Evolutionary conservation across 2,888 invertebrate genomes (phyloP), one percentile per base, ranked within the genome.

Genomic region (Epiblema foenella): DNA sequence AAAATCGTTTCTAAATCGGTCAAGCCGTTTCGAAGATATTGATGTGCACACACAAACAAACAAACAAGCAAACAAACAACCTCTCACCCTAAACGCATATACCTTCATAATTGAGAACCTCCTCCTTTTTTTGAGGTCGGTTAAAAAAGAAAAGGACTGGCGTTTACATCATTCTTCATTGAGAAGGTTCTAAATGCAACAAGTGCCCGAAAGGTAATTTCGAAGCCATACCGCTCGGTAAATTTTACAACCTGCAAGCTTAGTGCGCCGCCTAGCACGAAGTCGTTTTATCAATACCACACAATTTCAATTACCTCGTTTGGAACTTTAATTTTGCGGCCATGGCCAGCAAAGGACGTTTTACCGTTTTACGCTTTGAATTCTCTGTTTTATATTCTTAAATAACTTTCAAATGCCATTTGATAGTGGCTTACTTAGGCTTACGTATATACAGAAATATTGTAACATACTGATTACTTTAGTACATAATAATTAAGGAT

Each of bases 171-270:
- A 1, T 11, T 58, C 18, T 58, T 8, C 11, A n/a, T 12, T n/a
- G 5, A 8, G n/a, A 24, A 60, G 46, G 46, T 17, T 17, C 3
- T 4, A 5, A 63, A 33, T 3, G 51, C 63, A 63, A 63, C 63
- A 63, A 52, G 51, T 63, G 62, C 49, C 29, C 33, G 49, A 51
- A 33, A 63, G 63, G 63, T 37, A 37, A 33, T 63, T 37, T 11
- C 37, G 37, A 51, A 63, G 62, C 51, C 33, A 20, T 20, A 33
- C 15, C 15, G 51, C 33, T 37, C 51, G 37, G 51, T 63, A 52
- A 52, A 63, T 52, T 63, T 63, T 52, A 63, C 63, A 56, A 56
- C 56, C 56, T 33, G 49, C 49, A 10, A 10, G 51, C 51, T 63
- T 51, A 49, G 51, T 12, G 37, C 56, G 15, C 12, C 37, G 18